phyloP scores from a whole-genome alignment of 2,113 vertebrate genomes.

The Corythornis madagascariensis region DNA sequence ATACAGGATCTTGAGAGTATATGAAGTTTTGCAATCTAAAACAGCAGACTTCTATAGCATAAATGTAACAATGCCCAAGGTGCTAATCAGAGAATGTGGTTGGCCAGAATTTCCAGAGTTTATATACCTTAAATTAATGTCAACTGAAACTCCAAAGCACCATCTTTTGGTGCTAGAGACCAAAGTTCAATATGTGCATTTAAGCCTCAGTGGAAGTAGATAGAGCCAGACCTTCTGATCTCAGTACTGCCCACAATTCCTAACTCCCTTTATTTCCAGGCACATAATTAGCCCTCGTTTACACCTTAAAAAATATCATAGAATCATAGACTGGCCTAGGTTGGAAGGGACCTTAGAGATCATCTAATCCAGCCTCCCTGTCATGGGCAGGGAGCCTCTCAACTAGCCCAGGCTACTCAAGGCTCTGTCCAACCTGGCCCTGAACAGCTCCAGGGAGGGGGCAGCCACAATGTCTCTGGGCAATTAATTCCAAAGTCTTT shows the following conservation, averaged over 20 bases:
- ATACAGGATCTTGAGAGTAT: not conserved
- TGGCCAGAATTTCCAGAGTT: not conserved
- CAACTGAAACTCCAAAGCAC: not conserved
- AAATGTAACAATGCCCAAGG: not conserved
- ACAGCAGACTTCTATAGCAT: not conserved
- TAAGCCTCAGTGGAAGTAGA: not conserved
- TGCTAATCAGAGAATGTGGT: not conserved
- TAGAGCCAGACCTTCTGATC: not conserved
- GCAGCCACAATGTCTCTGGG: too few relatives aligned
- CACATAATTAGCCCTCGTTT: not conserved
- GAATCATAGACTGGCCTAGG: too few relatives aligned
- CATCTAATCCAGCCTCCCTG: too few relatives aligned
- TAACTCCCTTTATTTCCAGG: not conserved
- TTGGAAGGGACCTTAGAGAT: too few relatives aligned
- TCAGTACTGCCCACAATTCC: not conserved
- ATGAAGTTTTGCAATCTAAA: not conserved
- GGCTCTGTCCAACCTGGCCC: too few relatives aligned
- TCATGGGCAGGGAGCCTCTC: too few relatives aligned
- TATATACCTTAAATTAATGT: not conserved
- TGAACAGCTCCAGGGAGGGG: too few relatives aligned
- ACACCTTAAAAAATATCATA: not conserved
- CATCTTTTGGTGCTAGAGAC: not conserved
- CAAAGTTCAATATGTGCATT: not conserved
- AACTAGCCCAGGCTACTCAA: too few relatives aligned
- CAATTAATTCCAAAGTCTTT: too few relatives aligned